Percentiles rank a stretch among this genome's conserved stretches.
phyloP scores from a whole-genome alignment of 1,140 invertebrate genomes.

The Stenopsyche tienmushanensis region DNA sequence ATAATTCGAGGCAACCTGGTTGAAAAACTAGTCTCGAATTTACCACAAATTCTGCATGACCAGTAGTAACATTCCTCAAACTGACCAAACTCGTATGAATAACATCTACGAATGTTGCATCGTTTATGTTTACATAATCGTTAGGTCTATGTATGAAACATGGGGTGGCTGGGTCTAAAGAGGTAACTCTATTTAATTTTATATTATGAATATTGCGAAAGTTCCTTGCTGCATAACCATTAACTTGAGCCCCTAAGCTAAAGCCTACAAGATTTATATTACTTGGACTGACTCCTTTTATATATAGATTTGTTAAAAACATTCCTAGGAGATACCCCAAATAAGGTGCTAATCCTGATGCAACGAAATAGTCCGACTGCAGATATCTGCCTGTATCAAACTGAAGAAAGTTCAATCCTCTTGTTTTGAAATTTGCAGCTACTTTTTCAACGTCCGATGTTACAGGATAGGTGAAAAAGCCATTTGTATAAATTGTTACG shows the following conservation, averaged over 20 bases:
- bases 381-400: conserved; percentile 20
- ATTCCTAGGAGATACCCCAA: conserved; percentile 22
- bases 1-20: conserved; percentile 23
- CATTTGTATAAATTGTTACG: conserved; percentile 28
- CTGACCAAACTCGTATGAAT: conserved; percentile 34
- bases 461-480: conserved; percentile 21
- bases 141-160: conserved; percentile 20
- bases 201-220: conserved; percentile 5
- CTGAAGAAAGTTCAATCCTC: conserved; percentile 25
- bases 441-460: conserved; percentile 27
- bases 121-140: conserved; percentile 6
- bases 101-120: conserved; percentile 33
- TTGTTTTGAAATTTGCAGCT: conserved; percentile 18
- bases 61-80: too few species aligned
- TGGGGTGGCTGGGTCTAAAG: conserved; percentile 31
- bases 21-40: conserved; percentile 16
- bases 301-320: conserved; percentile 23
- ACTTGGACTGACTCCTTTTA: conserved; percentile 11
- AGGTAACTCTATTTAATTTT: conserved; percentile 23
- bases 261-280: conserved; percentile 31
- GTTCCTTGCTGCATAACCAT: conserved; percentile 25
- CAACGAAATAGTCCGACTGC: conserved; percentile 2
- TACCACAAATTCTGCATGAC: too few species aligned
- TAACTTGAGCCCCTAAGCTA: conserved; percentile 34
- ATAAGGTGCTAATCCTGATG: conserved; percentile 14